phyloP scores from a whole-genome alignment of 2,797 vertebrate species.

The Lepilemur septentrionalis region DNA sequence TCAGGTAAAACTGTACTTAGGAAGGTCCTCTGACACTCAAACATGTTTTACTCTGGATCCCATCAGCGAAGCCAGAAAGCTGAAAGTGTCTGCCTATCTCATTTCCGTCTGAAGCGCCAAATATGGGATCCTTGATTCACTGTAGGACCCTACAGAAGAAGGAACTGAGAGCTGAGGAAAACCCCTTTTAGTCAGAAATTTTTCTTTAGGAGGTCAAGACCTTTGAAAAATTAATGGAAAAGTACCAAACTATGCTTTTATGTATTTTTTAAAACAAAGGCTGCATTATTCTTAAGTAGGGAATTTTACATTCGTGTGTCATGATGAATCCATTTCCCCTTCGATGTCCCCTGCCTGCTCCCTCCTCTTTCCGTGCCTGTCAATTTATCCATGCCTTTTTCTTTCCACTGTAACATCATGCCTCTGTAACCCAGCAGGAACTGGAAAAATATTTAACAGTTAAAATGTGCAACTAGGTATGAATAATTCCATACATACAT shows the following conservation, averaged over 20 bases:
- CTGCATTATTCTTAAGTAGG: not conserved
- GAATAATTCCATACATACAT: not conserved
- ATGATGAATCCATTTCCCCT: not conserved
- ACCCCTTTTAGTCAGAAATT: conserved; percentile 74
- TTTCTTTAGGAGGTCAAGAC: conserved; percentile 66
- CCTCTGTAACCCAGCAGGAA: not conserved
- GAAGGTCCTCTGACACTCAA: not conserved
- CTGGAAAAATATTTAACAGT: not conserved
- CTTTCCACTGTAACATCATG: not conserved
- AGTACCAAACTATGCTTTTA: conserved; percentile 45
- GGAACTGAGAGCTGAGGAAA: conserved; percentile 67
- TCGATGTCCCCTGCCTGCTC: not conserved
- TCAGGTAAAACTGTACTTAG: conserved; percentile 25
- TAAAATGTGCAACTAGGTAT: not conserved
- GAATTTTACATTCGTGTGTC: conserved; percentile 40
- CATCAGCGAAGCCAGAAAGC: conserved; percentile 29
- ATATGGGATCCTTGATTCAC: conserved; percentile 2
- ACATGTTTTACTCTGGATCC: not conserved
- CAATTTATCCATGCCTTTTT: not conserved
- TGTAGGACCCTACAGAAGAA: conserved; percentile 34
- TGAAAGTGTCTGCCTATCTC: not conserved
- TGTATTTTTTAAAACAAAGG: not conserved
- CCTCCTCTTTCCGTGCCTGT: not conserved
- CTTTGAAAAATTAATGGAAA: conserved; percentile 74
- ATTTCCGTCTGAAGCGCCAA: conserved; percentile 57